Percentiles rank a stretch among this genome's conserved stretches.
Evolutionary conservation across 2,113 vertebrate genomes (phyloP).

Genomic region (Ageneiosus marmoratus): DNA sequence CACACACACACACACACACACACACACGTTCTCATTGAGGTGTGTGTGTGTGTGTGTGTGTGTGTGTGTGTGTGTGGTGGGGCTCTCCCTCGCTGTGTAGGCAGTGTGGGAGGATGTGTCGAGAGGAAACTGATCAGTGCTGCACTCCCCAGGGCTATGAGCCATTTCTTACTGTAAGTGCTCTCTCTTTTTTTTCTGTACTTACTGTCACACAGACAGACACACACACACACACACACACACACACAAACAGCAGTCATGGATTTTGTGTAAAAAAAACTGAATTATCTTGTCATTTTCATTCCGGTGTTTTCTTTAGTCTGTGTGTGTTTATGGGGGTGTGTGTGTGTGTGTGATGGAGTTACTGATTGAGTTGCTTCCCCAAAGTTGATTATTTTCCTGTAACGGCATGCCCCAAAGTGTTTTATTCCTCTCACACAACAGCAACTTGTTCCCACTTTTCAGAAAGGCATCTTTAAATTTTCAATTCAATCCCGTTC

Average conservation of each 20-base stretch:
- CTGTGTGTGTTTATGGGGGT: too few relatives aligned
- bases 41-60: conserved; percentile 54
- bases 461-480: too few relatives aligned
- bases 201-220: conserved; percentile 36
- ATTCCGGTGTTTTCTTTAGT: neutral
- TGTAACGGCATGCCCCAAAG: neutral
- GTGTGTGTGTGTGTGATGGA: too few relatives aligned
- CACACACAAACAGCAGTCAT: neutral
- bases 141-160: conserved; percentile 31
- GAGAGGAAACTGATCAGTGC: conserved; percentile 49
- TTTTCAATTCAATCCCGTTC: too few relatives aligned
- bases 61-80: conserved; percentile 59
- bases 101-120: conserved; percentile 42
- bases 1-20: neutral
- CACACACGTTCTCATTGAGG: conserved; percentile 16
- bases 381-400: neutral
- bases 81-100: conserved; percentile 54
- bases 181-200: conserved; percentile 44
- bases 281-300: neutral
- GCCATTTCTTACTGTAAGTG: conserved; percentile 63
- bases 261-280: neutral
- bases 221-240: neutral
- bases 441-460: neutral
- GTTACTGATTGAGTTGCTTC: neutral
- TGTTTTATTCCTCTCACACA: neutral